A percentile compares a stretch with the other conserved stretches of the same genome.
phyloP scores from a whole-genome alignment of 2,888 invertebrate genomes.

The Lydus trimaculatus region DNA sequence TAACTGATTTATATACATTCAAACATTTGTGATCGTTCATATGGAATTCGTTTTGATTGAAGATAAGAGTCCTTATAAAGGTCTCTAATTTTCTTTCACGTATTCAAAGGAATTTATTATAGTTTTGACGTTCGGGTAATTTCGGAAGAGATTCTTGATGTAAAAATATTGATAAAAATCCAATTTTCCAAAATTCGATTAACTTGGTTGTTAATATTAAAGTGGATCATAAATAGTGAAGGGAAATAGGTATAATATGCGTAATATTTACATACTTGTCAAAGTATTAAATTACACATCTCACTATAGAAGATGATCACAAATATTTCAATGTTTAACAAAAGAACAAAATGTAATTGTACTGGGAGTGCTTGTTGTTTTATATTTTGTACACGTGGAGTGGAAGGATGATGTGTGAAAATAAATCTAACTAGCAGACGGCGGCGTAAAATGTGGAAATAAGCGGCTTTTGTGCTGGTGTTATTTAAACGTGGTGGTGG shows the following conservation, averaged over 20 bases:
- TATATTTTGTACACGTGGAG: constrained; percentile 24
- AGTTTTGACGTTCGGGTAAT: too few species aligned
- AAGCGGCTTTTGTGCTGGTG: constrained; percentile 29
- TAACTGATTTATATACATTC: not conserved
- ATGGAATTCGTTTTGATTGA: not conserved
- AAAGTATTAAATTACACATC: not conserved
- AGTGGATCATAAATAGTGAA: not conserved
- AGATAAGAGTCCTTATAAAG: not conserved
- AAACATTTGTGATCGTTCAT: constrained; percentile 17
- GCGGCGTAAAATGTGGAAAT: constrained; percentile 12
- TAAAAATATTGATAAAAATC: too few species aligned
- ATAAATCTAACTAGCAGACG: not conserved
- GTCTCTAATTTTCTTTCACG: too few species aligned
- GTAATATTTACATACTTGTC: not conserved
- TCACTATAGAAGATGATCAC: constrained; percentile 10
- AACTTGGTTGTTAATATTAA: not conserved
- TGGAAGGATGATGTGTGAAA: constrained; percentile 20
- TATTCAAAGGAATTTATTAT: too few species aligned
- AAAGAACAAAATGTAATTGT: not conserved
- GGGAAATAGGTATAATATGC: not conserved
- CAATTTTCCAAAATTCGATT: not conserved
- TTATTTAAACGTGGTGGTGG: constrained; percentile 14
- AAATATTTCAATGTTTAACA: constrained; percentile 19
- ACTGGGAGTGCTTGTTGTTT: constrained; percentile 20
- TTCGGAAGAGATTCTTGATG: too few species aligned